Base-by-base conservation (phyloP, 2,113 vertebrate genomes). In the Hippocampus comes region DNA sequence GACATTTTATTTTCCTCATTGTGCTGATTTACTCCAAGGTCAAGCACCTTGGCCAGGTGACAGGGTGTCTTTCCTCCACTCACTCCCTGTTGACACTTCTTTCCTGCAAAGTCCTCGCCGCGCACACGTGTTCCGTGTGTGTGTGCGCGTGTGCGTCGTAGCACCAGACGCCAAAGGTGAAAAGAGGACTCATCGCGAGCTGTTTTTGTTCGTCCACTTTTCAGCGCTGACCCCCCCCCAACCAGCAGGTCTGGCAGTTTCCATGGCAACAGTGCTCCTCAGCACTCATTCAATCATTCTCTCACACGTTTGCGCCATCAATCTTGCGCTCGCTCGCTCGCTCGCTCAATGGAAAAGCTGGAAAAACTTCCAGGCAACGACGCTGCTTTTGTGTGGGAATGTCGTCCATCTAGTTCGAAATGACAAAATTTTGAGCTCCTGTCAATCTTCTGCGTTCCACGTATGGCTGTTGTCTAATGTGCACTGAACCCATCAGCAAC, bases 1-100 rank as follows among this genome's bases (percentile, higher is more conserved):
- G 91, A 91, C 91, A 93, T 87, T 91, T 94, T 85, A 92, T 93
- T 93, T 92, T 89, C 82, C 88, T 94, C 94, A 95, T 94, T 94
- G 92, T 90, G 89, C 86, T 84, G 73, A 87, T 92, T 92, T 91
- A 88, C 82, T 83, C 74, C 72, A 83, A 90, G 86, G 77, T 91
- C 79, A 89, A 92, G 91, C 89, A 84, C 85, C 90, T 90, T 79
- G 85, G 65, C 2, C 48, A 15, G 53, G 43, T 25, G 42, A 56
- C 6, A 5, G 17, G 30, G 27, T 46, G 12, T 12, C 43, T 9
- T 6, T 30, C 70, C 34, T 41, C 70, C 41, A 63, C 11, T 49
- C 23, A 71, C 76, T 81, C 82, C 73, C 69, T 76, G 71, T 46
- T 75, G 53, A 7, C 21, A 43, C 43, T 67, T 43, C 43, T 71